Conservation (phyloP, 2,113 vertebrate genomes). For the Tursiops truncatus region DNA sequence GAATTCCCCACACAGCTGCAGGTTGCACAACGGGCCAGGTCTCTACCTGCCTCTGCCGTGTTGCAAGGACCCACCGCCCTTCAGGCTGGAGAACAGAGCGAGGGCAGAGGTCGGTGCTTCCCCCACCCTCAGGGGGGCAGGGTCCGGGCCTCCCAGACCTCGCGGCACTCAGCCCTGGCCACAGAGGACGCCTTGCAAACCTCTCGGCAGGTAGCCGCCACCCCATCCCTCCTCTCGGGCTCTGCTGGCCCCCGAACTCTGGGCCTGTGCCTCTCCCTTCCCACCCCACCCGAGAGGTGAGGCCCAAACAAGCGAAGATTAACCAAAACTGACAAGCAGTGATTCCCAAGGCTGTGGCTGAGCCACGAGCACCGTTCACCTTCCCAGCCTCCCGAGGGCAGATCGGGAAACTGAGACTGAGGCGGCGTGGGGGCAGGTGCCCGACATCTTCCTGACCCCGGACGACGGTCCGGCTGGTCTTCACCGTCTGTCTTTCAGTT, state of each 20-base stretch:
- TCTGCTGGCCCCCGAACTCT: fast-evolving
- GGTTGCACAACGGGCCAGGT: neutral
- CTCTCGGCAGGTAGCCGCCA: fast-evolving
- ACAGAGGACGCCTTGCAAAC: neutral
- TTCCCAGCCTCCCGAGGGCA: neutral
- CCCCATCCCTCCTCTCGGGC: neutral
- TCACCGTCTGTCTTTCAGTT: fast-evolving
- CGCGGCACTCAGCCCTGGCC: neutral
- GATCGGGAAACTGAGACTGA: neutral
- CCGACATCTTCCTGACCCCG: fast-evolving
- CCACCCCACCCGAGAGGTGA: fast-evolving
- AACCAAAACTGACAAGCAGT: fast-evolving
- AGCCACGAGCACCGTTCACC: neutral
- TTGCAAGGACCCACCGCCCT: neutral
- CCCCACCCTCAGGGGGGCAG: fast-evolving
- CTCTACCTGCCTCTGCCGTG: neutral
- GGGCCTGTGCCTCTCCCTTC: neutral
- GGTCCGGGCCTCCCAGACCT: neutral
- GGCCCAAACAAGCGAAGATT: fast-evolving
- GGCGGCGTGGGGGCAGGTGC: neutral
- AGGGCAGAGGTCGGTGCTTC: fast-evolving
- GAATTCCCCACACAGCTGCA: neutral
- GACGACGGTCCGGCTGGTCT: neutral
- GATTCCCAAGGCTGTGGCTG: fast-evolving
- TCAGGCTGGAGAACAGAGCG: neutral